Percentiles rank a stretch among this genome's conserved stretches.
phyloP scores from a whole-genome alignment of 2,797 vertebrate species.

The Sebastes aleutianus region DNA sequence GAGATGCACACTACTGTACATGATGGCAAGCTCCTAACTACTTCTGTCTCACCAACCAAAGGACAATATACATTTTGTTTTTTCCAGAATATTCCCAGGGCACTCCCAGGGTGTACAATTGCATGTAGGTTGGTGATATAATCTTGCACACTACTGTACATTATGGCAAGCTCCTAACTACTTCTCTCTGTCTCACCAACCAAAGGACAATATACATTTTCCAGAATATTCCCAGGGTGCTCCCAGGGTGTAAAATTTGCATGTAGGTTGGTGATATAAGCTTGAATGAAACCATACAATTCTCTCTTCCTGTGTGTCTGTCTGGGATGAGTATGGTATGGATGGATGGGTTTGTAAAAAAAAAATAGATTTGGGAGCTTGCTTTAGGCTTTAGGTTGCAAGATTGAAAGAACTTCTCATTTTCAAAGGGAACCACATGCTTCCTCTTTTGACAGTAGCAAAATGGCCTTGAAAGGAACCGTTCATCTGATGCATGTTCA shows the following conservation, averaged over 20 bases:
- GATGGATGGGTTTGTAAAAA: conserved; percentile 6
- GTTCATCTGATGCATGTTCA: background rate
- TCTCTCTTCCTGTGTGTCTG: background rate
- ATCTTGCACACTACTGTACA: background rate
- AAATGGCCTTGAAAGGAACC: background rate
- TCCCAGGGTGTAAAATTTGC: background rate
- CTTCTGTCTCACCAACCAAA: conserved; percentile 9
- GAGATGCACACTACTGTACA: background rate
- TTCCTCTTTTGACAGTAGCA: conserved; percentile 52
- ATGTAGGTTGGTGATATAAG: background rate
- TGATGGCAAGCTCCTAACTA: background rate
- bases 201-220: conserved; percentile 5
- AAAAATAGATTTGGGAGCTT: background rate
- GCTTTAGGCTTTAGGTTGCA: conserved; percentile 32
- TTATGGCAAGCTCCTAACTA: background rate
- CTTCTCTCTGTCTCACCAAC: background rate
- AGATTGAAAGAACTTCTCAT: conserved; percentile 49
- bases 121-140: background rate
- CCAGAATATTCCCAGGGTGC: background rate
- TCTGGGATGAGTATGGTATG: background rate
- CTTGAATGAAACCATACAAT: background rate
- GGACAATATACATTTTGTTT: background rate
- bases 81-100: background rate
- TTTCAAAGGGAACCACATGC: conserved; percentile 42
- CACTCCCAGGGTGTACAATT: background rate